These are phyloP conservation scores for Apotomis betuletana DNA, from an alignment of 2,888 invertebrate species.

Conservation along the genomic window DNA sequence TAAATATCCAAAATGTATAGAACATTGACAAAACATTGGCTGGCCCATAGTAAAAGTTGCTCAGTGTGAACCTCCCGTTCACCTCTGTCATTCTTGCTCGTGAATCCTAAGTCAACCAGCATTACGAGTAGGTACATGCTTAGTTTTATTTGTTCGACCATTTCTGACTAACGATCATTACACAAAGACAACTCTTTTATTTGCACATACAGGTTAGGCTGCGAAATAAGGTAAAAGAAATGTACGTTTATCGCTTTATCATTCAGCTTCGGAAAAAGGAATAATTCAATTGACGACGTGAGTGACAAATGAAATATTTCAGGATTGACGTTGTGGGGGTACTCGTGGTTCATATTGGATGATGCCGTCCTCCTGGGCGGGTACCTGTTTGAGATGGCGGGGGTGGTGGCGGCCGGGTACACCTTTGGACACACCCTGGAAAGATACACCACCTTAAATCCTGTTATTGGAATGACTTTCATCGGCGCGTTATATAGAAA, in stretches of 20 bases:
- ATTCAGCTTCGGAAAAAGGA: background rate
- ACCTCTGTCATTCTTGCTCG: too few species aligned
- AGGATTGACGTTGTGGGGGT: conserved; percentile 71
- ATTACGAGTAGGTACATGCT: too few species aligned
- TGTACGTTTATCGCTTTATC: background rate
- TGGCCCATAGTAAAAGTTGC: too few species aligned
- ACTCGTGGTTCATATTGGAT: conserved; percentile 69
- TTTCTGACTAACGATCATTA: too few species aligned
- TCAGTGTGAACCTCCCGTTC: too few species aligned
- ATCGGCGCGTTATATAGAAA: conserved; percentile 71
- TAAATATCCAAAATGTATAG: too few species aligned
- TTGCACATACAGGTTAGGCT: too few species aligned
- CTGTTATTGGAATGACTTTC: conserved; percentile 76
- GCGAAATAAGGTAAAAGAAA: background rate
- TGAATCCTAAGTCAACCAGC: too few species aligned
- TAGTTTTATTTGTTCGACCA: too few species aligned
- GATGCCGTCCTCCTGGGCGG: conserved; percentile 66
- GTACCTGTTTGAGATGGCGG: conserved; percentile 67
- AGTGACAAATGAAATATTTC: conserved; percentile 48
- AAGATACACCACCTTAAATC: conserved; percentile 70
- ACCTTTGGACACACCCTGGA: conserved; percentile 72
- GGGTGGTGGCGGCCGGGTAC: conserved; percentile 67
- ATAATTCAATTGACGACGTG: conserved; percentile 7
- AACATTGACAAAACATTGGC: too few species aligned
- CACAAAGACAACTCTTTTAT: too few species aligned